phyloP scores from a whole-genome alignment of 2,888 invertebrate species.

The Leucoptera coffeella region DNA sequence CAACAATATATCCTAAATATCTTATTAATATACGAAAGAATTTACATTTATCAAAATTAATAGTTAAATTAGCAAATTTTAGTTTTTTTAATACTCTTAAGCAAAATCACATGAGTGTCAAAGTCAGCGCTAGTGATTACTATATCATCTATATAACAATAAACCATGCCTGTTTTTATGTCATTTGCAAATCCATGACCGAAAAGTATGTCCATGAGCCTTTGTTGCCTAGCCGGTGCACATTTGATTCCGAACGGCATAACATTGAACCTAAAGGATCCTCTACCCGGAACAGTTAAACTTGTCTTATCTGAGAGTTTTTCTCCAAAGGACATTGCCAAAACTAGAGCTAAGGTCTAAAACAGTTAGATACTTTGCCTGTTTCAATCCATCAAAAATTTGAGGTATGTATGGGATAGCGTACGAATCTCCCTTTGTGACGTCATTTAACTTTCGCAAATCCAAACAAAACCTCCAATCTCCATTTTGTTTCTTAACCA shows the following conservation, averaged over 20 bases:
- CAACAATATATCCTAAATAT: slow-evolving; percentile 12
- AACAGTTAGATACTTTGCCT: slow-evolving; percentile 7
- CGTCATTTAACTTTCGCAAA: slow-evolving; percentile 8
- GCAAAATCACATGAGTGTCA: slow-evolving; percentile 5
- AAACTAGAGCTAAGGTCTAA: slow-evolving; percentile 8
- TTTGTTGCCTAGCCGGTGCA: slow-evolving; percentile 4
- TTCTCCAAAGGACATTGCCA: slow-evolving; percentile 4
- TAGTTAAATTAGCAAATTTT: slow-evolving; percentile 9
- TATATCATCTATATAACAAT: slow-evolving; percentile 9
- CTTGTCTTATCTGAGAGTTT: slow-evolving; percentile 4
- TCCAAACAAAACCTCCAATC: no score
- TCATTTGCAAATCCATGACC: slow-evolving; percentile 7
- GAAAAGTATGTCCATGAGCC: slow-evolving; percentile 4
- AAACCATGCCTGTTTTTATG: slow-evolving; percentile 6
- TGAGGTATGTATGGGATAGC: slow-evolving; percentile 7
- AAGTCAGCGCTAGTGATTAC: slow-evolving; percentile 3
- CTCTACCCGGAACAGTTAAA: slow-evolving; percentile 4
- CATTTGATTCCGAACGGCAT: slow-evolving; percentile 3
- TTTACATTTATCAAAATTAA: slow-evolving; percentile 10
- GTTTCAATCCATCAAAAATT: slow-evolving; percentile 8
- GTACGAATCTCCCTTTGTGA: no score
- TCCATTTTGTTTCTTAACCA: no score
- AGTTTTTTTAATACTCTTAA: slow-evolving; percentile 7
- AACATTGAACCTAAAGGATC: slow-evolving; percentile 1
- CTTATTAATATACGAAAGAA: slow-evolving; percentile 9